A percentile compares a stretch with the other conserved stretches of the same genome.
These are phyloP conservation scores for Andrena camellia DNA, from an alignment of 2,888 invertebrate genomes.

Conservation along the genomic window DNA sequence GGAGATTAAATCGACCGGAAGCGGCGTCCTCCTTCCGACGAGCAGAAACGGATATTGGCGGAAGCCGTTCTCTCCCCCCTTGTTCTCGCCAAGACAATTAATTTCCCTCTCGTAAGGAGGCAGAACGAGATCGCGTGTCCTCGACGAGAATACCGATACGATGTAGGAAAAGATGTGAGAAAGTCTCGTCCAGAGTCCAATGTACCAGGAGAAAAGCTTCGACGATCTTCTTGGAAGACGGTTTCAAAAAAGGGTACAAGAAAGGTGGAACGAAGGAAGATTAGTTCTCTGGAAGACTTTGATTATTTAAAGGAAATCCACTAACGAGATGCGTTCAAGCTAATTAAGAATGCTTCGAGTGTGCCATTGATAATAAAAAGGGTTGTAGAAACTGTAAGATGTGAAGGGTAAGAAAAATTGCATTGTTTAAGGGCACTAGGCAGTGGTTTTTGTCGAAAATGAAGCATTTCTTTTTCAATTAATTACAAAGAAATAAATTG, in stretches of 20 bases:
- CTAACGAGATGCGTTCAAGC: too few species aligned
- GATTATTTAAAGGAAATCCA: not conserved
- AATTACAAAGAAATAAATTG: too few species aligned
- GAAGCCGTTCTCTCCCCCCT: conserved; percentile 68
- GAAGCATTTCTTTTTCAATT: too few species aligned
- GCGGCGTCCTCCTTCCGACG: conserved; percentile 51
- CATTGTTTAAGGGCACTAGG: too few species aligned
- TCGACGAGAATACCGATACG: not conserved
- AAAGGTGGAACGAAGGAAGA: not conserved
- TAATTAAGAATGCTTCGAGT: too few species aligned
- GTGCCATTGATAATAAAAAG: too few species aligned
- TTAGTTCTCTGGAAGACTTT: not conserved
- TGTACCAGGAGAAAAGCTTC: not conserved
- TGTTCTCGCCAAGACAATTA: conserved; percentile 71
- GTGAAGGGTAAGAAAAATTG: too few species aligned
- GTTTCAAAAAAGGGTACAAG: not conserved
- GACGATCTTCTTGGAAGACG: not conserved
- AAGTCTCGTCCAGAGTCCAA: not conserved
- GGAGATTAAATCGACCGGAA: conserved; percentile 70
- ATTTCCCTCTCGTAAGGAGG: conserved; percentile 64
- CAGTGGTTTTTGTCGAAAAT: too few species aligned
- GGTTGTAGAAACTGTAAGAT: too few species aligned
- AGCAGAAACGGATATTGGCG: conserved; percentile 76
- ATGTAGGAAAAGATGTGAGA: not conserved
- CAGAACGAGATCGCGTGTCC: conserved; percentile 16